Evolutionary conservation across 2,888 invertebrate species (phyloP), one percentile per base, ranked within the genome.

Genomic region (Scaptomyza tumidula): DNA sequence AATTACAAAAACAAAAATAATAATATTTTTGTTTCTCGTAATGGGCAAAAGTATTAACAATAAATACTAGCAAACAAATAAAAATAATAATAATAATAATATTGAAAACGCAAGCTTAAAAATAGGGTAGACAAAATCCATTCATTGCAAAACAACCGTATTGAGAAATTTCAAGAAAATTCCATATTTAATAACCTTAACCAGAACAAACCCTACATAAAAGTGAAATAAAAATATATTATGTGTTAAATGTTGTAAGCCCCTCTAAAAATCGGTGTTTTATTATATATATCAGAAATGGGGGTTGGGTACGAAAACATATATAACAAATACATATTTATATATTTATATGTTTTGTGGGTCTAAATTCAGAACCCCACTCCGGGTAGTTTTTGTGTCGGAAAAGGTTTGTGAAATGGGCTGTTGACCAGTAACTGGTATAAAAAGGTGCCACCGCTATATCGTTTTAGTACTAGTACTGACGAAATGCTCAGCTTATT

Each of bases 181-280:
- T 75, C 63, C 66, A 70, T 76, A 75, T 57, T 16, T 60, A 69
- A 65, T 56, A 71, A 58, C 58, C 68, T 11, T 43, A 77, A 46
- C 60, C 60, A 50, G 63, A 71, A 61, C 62, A 71, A 50, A 50
- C 58, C 64, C 78, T 61, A 70, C 80, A 80, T 75, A 71, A 78
- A 72, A 71, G 50, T 65, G 76, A 74, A 85, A 89, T 80, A 74
- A 75, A 73, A 76, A 88, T 81, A 74, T 88, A 83, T 84, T 88
- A 90, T 85, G 75, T 89, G 89, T 89, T 89, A 80, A 84, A 88
- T 90, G 89, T 90, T 89, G 90, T 90, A 89, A 88, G 83, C 85
- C 86, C 82, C 80, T 81, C 80, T 75, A 80, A 79, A 69, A 55
- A 62, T 5, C 10, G 29, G 52, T 41, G 71, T 77, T 72, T 75